These are phyloP conservation scores for Pelosia muscerda DNA, from an alignment of 2,888 invertebrate genomes.

Conservation along the genomic window DNA sequence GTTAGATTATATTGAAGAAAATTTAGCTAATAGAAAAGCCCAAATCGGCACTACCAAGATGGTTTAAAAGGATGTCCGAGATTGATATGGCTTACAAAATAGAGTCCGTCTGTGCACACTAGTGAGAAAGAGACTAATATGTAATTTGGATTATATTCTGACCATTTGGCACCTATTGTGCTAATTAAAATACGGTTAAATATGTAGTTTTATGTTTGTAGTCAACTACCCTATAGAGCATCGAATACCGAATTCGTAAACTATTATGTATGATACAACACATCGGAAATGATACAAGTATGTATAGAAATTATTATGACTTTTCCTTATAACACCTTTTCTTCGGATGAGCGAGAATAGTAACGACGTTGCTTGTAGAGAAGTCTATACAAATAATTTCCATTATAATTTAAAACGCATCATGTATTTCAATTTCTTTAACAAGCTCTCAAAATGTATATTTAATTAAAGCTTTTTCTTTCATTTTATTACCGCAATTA, in stretches of 20 bases:
- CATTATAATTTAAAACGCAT: neutral
- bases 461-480: neutral
- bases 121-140: neutral
- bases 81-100: neutral
- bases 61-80: neutral
- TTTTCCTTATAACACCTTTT: neutral
- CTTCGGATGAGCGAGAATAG: neutral
- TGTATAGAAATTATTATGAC: neutral
- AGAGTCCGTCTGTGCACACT: neutral
- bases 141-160: neutral
- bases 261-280: neutral
- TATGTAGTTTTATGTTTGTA: neutral
- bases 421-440: neutral
- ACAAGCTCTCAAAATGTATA: neutral
- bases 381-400: neutral
- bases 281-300: constrained; percentile 4
- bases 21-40: no score
- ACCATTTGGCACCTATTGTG: neutral
- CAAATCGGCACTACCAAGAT: no score
- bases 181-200: neutral
- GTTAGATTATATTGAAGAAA: no score
- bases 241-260: neutral
- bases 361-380: no score
- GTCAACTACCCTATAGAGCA: constrained; percentile 5
- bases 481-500: neutral